Evolutionary conservation across 2,113 vertebrate species (phyloP), one percentile per base, ranked within the genome.

Genomic region (Fregata magnificens): DNA sequence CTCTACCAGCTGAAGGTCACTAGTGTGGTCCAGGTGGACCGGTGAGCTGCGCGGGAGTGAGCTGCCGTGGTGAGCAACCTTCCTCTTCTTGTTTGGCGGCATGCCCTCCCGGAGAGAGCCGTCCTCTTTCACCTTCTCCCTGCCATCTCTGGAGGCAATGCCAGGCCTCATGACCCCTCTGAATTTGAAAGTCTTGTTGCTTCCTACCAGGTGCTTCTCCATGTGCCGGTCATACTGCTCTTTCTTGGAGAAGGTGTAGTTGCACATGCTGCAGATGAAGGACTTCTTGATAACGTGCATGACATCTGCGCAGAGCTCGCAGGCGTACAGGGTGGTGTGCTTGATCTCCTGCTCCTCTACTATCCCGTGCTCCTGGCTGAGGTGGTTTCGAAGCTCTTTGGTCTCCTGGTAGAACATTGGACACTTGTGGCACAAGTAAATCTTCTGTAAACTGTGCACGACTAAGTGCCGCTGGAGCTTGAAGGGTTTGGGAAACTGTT

Each of bases 231-330:
- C 99, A 2, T 99, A 99, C 93, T 99, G 99, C 88, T 99, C 99
- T 74, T 99, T 99, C 95, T 99, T 99, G 42, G 99, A 99, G 94
- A 99, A 99, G 31, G 99, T 99, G 90, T 99, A 99, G 97, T 99
- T 99, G 96, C 99, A 99, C 93, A 99, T 98, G 98, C 99, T 99
- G 97, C 99, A 99, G 96, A 99, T 99, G 93, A 99, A 99, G n/a
- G 99, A 99, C 74, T 99, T 99, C 97, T 99, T 99, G 96, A 99
- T 99, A 66, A 99, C 99, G 6, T 99, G 99, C 99, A 99, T 99
- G 95, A 99, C 99, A 8, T 99, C 98, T 1, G 99, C 99, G 6
- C 99, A 99, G 32, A 99, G 99, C 98, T 99, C 99, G 13, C 99
- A 99, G 45, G 99, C 98, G 5, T 99, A 99, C 31, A 99, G 98